A percentile compares a stretch with the other conserved stretches of the same genome.
Conservation (phyloP, 1,140 invertebrate species). For the Nephila pilipes region DNA sequence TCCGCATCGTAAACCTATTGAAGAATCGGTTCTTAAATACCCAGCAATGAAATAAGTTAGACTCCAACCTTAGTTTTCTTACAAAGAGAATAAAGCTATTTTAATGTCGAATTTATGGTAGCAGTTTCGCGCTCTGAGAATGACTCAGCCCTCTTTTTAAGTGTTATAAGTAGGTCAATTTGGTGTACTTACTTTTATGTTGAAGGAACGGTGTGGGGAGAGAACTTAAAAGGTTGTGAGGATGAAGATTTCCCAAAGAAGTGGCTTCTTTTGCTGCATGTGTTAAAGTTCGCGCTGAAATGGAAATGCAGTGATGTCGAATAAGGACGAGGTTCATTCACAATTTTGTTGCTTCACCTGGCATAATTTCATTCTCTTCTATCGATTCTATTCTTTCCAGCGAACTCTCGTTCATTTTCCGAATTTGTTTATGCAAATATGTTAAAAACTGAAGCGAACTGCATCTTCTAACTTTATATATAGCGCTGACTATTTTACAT, state of each 20-base stretch:
- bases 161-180: constrained; percentile 39
- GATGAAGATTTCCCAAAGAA: neutral
- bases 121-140: neutral
- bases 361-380: no score
- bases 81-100: constrained; percentile 20
- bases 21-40: neutral
- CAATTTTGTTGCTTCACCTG: no score
- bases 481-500: no score
- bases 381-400: no score
- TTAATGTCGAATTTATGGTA: neutral
- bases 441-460: no score
- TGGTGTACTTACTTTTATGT: neutral
- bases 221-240: neutral
- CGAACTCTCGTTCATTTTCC: no score
- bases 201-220: neutral
- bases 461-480: no score
- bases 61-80: neutral
- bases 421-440: no score
- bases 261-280: no score
- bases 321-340: no score
- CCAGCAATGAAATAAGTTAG: neutral
- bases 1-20: constrained; percentile 10
- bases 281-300: no score
- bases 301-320: no score
- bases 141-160: constrained; percentile 4